phyloP scores from a whole-genome alignment of 1,140 invertebrate genomes.

The Atta texana region DNA sequence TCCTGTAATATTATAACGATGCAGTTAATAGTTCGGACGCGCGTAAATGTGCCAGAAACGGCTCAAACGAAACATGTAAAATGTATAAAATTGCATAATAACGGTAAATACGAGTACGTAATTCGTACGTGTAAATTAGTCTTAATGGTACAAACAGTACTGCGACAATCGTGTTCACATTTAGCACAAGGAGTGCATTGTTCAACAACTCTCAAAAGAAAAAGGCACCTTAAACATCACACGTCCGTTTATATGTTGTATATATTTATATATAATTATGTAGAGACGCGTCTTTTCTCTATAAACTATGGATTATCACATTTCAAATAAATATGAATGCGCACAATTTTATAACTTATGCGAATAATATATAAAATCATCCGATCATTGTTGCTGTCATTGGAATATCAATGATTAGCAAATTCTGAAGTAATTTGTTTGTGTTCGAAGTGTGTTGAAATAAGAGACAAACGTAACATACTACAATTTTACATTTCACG shows the following conservation, averaged over 20 bases:
- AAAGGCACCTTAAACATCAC: conserved; percentile 34
- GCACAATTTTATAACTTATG: conserved; percentile 64
- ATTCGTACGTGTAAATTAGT: background rate
- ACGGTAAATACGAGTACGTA: background rate
- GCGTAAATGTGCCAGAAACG: background rate
- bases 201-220: conserved; percentile 25
- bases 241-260: conserved; percentile 59
- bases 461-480: conserved; percentile 6
- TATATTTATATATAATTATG: conserved; percentile 43
- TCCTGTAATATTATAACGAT: background rate
- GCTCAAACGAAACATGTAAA: conserved; percentile 31
- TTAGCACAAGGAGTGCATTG: conserved; percentile 10
- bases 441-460: background rate
- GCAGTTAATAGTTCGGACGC: background rate
- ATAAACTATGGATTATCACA: conserved; percentile 78
- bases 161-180: conserved; percentile 6
- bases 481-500: background rate
- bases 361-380: conserved; percentile 45
- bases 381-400: background rate
- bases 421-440: background rate
- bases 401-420: background rate
- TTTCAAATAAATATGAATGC: conserved; percentile 77
- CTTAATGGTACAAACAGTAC: background rate
- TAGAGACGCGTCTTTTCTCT: conserved; percentile 10
- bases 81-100: conserved; percentile 19